Evolutionary conservation across 2,113 vertebrate species (phyloP).

Genomic region (Oceanodroma tethys): DNA sequence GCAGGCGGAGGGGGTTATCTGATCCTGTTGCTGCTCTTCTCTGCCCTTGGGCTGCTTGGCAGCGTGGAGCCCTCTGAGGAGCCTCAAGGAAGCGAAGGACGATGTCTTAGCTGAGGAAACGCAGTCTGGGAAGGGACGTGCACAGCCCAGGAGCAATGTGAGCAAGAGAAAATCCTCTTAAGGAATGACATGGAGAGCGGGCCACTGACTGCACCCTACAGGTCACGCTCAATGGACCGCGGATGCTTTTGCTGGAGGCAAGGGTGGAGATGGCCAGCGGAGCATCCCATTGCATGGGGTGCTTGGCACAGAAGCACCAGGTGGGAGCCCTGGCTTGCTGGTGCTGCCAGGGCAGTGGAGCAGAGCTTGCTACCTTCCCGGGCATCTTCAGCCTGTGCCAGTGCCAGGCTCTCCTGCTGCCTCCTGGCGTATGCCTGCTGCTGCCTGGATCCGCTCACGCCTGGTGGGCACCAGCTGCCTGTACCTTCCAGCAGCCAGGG

Average conservation of each 20-base stretch:
- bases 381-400: background rate
- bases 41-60: background rate
- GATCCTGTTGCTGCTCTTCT: background rate
- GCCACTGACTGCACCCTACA: rapidly evolving
- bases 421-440: background rate
- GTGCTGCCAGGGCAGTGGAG: background rate
- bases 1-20: background rate
- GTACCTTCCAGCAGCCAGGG: background rate
- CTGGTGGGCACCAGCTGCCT: background rate
- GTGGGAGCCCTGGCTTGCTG: rapidly evolving
- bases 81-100: background rate
- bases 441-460: background rate
- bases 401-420: background rate
- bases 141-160: rapidly evolving
- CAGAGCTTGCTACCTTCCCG: background rate
- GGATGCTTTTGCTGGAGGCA: background rate
- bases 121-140: rapidly evolving
- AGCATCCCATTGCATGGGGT: background rate
- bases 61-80: background rate
- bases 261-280: rapidly evolving
- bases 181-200: rapidly evolving
- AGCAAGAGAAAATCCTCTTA: background rate
- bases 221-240: rapidly evolving
- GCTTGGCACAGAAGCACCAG: rapidly evolving
- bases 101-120: background rate